Evolutionary conservation across 2,113 vertebrate genomes (phyloP).

Genomic region (Pycnonotus jocosus): DNA sequence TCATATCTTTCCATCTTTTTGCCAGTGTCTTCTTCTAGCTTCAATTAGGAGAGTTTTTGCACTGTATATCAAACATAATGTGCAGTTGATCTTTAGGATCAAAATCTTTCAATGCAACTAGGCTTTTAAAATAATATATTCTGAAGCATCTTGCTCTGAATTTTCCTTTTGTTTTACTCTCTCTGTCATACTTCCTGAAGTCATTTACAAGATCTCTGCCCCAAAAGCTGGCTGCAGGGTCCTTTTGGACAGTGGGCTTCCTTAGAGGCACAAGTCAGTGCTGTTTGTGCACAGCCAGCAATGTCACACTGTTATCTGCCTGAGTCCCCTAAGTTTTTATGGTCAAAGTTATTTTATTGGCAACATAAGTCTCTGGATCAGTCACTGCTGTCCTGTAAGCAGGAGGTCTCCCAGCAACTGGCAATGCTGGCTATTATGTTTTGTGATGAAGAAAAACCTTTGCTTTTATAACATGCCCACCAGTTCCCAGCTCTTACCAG

Average conservation of each 20-base stretch:
- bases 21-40: background rate
- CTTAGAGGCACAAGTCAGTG: background rate
- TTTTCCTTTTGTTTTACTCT: background rate
- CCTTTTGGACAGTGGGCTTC: background rate
- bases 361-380: background rate
- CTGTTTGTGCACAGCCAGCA: background rate
- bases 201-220: background rate
- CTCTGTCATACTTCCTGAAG: background rate
- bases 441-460: background rate
- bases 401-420: background rate
- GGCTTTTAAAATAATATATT: background rate
- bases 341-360: background rate
- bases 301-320: background rate
- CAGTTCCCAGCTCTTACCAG: background rate
- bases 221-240: background rate
- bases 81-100: background rate
- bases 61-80: background rate
- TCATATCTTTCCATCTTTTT: background rate
- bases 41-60: background rate
- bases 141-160: background rate
- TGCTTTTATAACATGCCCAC: background rate
- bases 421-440: background rate
- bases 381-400: background rate
- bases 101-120: background rate
- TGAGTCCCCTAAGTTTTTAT: background rate